Base-by-base conservation (phyloP, 2,113 vertebrate species). In the Emydura subglobosa region DNA sequence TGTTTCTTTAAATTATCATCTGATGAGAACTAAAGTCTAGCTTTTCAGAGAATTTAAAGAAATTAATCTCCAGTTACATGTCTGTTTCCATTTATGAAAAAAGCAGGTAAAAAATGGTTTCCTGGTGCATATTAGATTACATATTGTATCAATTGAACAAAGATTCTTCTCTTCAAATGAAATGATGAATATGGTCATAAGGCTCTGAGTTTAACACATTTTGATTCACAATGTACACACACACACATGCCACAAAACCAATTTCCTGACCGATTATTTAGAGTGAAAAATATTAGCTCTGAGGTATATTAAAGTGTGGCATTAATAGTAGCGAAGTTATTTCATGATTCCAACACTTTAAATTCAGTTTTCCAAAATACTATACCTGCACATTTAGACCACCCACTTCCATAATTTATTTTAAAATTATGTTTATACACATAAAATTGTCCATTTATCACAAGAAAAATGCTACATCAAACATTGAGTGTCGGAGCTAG, bases 241-340 rank as follows among this genome's bases (percentile, higher is more conserved):
- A 82, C 19, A 57, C 42, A 47, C 16, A 78, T 86, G 78, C 92
- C 42, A 84, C 25, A 88, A 47, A 93, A 96, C 91, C 0, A 0
- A 89, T 92, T 50, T 96, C 93, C 92, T 95, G 94, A 95, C 94
- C 97, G 87, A 96, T 93, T 90, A 97, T 95, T 97, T 96, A 92
- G 78, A 93, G 68, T 97, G 86, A 97, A 97, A 98, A 97, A 94
- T 96, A 95, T 68, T 85, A 90, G 90, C 85, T 97, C 31, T 79
- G 93, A 97, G 91, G 79, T 93, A 24, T 93, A 93, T 94, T 96
- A 93, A 79, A 95, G 13, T 89, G 14, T 83, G 54, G 25, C 72
- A 95, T 85, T 96, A 92, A 95, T 93, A 90, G 86, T 79, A 83
- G 25, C 34, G 90, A 39, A 85, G 65, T 25, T 85, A 88, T 86